Evolutionary conservation across 2,113 vertebrate species (phyloP).

Genomic region (Siniperca knerii): DNA sequence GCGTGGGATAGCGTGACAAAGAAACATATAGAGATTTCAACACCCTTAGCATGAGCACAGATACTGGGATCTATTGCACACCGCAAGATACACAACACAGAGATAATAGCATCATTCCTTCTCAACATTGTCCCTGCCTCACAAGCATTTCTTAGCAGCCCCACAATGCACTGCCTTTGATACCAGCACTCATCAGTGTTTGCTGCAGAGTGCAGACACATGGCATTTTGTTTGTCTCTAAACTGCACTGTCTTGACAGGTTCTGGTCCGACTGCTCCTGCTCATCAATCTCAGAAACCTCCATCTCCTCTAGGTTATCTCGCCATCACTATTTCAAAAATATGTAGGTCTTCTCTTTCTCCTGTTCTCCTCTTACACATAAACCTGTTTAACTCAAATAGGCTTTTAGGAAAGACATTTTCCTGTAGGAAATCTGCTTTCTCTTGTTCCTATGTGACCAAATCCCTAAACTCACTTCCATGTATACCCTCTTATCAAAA

Average conservation of each 20-base stretch:
- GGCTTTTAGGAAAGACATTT: slow-evolving; percentile 22
- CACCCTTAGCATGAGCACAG: slow-evolving; percentile 14
- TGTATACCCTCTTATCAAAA: slow-evolving; percentile 60
- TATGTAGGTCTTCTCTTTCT: slow-evolving; percentile 14
- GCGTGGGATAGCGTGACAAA: slow-evolving; percentile 49
- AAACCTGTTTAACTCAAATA: slow-evolving; percentile 36
- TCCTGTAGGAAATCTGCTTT: slow-evolving; percentile 46
- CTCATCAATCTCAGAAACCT: slow-evolving; percentile 36
- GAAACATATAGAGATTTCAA: slow-evolving; percentile 52
- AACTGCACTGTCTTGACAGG: slow-evolving; percentile 55
- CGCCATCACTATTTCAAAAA: slow-evolving; percentile 16
- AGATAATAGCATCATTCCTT: slow-evolving; percentile 49
- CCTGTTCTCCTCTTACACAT: background rate
- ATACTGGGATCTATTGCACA: slow-evolving; percentile 22
- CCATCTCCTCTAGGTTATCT: slow-evolving; percentile 5
- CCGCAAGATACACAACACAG: slow-evolving; percentile 12
- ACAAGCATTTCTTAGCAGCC: slow-evolving; percentile 45
- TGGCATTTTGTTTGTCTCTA: slow-evolving; percentile 57
- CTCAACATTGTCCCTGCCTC: slow-evolving; percentile 38
- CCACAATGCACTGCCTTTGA: slow-evolving; percentile 44
- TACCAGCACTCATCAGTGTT: slow-evolving; percentile 44
- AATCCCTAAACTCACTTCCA: slow-evolving; percentile 51
- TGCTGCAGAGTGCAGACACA: slow-evolving; percentile 61
- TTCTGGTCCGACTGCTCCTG: slow-evolving; percentile 7
- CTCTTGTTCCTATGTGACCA: slow-evolving; percentile 42